Percentiles rank a stretch among this genome's conserved stretches.
phyloP scores from a whole-genome alignment of 2,113 vertebrate genomes.

The Apteryx mantelli region DNA sequence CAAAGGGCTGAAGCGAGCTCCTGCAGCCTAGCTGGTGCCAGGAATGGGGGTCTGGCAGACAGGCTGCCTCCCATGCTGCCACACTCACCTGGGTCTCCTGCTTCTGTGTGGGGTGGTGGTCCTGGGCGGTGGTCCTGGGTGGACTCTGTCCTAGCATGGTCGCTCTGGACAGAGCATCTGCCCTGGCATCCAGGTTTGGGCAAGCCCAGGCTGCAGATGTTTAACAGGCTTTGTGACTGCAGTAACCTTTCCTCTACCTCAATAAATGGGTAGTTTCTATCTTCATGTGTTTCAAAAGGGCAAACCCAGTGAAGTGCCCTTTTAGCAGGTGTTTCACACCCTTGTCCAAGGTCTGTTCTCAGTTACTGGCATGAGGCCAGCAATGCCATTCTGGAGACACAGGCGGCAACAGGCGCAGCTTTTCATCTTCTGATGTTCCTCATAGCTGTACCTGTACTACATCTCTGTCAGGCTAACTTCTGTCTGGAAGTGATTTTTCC shows the following conservation, averaged over 20 bases:
- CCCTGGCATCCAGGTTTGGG: background rate
- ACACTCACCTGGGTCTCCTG: background rate
- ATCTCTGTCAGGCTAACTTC: background rate
- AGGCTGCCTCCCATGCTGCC: background rate
- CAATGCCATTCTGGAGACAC: background rate
- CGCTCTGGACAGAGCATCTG: background rate
- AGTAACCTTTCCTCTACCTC: background rate
- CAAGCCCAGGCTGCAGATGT: fast-evolving
- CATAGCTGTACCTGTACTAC: background rate
- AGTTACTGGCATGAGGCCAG: background rate
- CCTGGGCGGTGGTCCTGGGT: background rate
- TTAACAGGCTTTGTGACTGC: background rate
- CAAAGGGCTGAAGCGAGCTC: background rate
- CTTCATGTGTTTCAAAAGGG: background rate
- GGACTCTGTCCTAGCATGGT: background rate
- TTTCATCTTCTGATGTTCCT: background rate
- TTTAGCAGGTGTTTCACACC: background rate
- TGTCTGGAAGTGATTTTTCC: background rate
- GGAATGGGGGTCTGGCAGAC: background rate
- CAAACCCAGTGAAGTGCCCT: background rate
- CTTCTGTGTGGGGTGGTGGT: background rate
- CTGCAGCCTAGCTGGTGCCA: background rate
- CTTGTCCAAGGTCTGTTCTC: background rate
- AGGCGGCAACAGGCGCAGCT: background rate
- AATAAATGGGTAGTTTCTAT: background rate